Percentiles rank a stretch among this genome's conserved stretches.
Evolutionary conservation across 2,113 vertebrate genomes (phyloP).

Genomic region (Malurus alboscapulatus): DNA sequence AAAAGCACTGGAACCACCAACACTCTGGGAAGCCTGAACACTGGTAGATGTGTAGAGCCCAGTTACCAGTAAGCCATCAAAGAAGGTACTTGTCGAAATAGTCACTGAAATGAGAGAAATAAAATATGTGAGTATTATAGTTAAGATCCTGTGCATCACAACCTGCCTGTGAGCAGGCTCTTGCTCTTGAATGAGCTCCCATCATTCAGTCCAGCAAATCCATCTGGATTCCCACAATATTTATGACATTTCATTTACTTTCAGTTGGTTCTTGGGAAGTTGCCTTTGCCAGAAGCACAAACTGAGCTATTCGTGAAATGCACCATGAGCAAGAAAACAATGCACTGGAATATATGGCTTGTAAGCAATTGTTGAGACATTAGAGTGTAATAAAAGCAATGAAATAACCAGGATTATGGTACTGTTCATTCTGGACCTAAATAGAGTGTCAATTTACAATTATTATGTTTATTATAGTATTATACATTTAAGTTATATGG

Average conservation of each 20-base stretch:
- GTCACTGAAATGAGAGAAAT: slow-evolving; percentile 81
- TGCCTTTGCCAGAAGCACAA: neutral
- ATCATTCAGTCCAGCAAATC: neutral
- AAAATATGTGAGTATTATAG: neutral
- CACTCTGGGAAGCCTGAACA: slow-evolving; percentile 87
- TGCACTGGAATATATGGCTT: neutral
- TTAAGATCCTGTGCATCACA: neutral
- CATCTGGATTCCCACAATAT: neutral
- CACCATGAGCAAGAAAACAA: neutral
- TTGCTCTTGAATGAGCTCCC: neutral
- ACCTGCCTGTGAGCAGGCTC: neutral
- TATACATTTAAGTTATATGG: neutral
- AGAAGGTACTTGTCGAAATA: slow-evolving; percentile 93
- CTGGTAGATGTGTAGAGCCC: slow-evolving; percentile 96
- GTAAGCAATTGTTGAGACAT: neutral
- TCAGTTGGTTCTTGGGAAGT: neutral
- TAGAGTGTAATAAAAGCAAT: neutral
- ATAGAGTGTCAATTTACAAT: neutral
- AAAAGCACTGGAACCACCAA: slow-evolving; percentile 88
- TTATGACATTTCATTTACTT: neutral
- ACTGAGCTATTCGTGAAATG: neutral
- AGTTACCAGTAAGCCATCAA: slow-evolving; percentile 94
- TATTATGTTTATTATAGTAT: neutral
- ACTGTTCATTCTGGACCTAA: neutral
- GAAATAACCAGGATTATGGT: neutral